A percentile compares a stretch with the other conserved stretches of the same genome.
Evolutionary conservation across 1,140 invertebrate species (phyloP).

Genomic region (Diprion similis): DNA sequence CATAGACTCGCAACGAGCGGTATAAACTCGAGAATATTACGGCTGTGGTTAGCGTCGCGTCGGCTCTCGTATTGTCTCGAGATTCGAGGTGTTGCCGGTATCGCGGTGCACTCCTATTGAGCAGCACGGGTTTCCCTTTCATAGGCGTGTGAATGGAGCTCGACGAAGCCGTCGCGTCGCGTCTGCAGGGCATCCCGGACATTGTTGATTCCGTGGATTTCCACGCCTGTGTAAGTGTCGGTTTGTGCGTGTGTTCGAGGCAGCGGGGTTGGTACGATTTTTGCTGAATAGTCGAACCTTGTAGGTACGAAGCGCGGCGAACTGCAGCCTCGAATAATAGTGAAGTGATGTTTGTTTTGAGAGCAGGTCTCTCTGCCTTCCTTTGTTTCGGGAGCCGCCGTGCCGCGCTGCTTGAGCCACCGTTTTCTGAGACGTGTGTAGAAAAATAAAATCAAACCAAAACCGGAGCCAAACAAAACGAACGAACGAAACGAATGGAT

Average conservation of each 20-base stretch:
- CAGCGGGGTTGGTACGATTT: neutral
- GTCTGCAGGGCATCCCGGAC: neutral
- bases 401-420: neutral
- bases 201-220: neutral
- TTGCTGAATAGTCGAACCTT: neutral
- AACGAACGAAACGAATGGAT: too few species aligned
- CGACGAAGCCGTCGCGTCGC: slow-evolving; percentile 45
- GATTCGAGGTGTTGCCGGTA: slow-evolving; percentile 33
- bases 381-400: slow-evolving; percentile 44
- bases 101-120: slow-evolving; percentile 1
- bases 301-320: neutral
- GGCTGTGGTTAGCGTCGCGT: slow-evolving; percentile 21
- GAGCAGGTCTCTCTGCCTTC: slow-evolving; percentile 46
- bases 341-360: slow-evolving; percentile 59
- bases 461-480: neutral
- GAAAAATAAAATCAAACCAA: slow-evolving; percentile 3
- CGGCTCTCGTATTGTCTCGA: slow-evolving; percentile 27
- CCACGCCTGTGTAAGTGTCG: neutral
- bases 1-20: neutral
- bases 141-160: slow-evolving; percentile 29
- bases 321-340: slow-evolving; percentile 42
- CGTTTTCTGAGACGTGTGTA: neutral
- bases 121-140: slow-evolving; percentile 20
- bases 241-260: too few species aligned
- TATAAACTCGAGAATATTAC: neutral